Evolutionary conservation across 2,888 invertebrate genomes (phyloP).

Genomic region (Lasioglossum morio): DNA sequence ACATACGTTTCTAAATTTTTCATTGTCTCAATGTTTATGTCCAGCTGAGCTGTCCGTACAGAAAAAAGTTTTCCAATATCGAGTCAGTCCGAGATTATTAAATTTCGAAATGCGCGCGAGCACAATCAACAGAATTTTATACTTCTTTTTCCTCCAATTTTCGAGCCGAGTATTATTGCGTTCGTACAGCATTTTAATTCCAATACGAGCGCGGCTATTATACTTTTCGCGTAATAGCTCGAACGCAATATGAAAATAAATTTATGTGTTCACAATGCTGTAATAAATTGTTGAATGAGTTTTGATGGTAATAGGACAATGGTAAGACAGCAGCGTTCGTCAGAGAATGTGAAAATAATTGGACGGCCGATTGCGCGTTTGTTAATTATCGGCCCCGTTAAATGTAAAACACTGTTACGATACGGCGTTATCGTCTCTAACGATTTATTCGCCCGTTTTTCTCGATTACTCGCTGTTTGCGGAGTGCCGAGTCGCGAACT

Average conservation of each 20-base stretch:
- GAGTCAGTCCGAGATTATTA: not conserved
- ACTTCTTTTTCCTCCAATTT: not conserved
- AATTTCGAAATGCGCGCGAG: not conserved
- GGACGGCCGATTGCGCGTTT: not conserved
- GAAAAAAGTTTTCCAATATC: not conserved
- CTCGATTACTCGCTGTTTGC: not conserved
- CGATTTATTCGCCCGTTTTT: conserved; percentile 10
- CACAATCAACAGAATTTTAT: not conserved
- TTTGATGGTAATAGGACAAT: not conserved
- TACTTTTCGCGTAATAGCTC: not conserved
- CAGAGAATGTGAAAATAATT: not conserved
- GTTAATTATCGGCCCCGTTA: conserved; percentile 21
- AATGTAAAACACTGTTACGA: conserved; percentile 19
- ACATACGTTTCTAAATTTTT: not conserved
- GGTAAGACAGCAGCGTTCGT: not conserved
- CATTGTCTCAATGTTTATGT: not conserved
- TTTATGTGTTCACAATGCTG: not conserved
- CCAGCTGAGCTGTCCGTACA: not conserved
- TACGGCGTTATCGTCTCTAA: too few species aligned
- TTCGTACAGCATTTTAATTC: not conserved
- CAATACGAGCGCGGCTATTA: not conserved
- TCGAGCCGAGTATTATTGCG: not conserved
- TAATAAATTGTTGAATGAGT: not conserved
- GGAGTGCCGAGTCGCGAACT: not conserved
- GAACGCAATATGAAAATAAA: not conserved